Base-by-base conservation (phyloP, 2,113 vertebrate genomes). In the Brachionichthys hirsutus region DNA sequence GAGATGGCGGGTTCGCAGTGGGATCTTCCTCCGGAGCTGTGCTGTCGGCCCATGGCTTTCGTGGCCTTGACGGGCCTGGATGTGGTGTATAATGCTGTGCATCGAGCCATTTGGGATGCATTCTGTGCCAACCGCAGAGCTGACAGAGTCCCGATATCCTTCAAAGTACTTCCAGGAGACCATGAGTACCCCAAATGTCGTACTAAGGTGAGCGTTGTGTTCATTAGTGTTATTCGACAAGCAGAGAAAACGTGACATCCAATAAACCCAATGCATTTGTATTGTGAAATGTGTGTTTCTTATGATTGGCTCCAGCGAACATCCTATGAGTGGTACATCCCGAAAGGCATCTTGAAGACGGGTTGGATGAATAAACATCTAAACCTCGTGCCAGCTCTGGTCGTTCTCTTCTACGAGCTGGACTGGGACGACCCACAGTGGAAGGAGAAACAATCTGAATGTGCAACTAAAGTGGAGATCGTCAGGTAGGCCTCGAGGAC, bases 341-440 rank as follows among this genome's bases (percentile, higher is more conserved):
- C 97, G 2, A 99, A 99, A 88, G 97, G 97, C 35, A 96, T 99
- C 62, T 84, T 99, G 67, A 99, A 99, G 87, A 98, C 95, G 0
- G 94, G 95, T 8, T 99, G 97, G 97, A 98, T 99, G 97, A 98
- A 99, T 64, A 99, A 99, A 65, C 97, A 99, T 57, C 87, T 99
- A 68, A 99, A 98, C 78, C 87, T 98, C 72, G 95, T 99, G 19
- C 97, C 97, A 0, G 95, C 96, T 0, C 90, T 99, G 52, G 96
- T 98, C 17, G 97, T 99, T 18, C 94, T 99, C 11, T 99, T 99
- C 78, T 99, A 98, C 47, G 97, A 99, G 54, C 86, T 99, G 60
- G 97, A 99, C 83, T 99, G 97, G 97, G 97, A 99, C 13, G 97
- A 99, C 34, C 91, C 92, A 0, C 95, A 98, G 42, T 99, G 97